These are phyloP conservation scores for Mamestra brassicae DNA, from an alignment of 2,888 invertebrate species.

Conservation along the genomic window DNA sequence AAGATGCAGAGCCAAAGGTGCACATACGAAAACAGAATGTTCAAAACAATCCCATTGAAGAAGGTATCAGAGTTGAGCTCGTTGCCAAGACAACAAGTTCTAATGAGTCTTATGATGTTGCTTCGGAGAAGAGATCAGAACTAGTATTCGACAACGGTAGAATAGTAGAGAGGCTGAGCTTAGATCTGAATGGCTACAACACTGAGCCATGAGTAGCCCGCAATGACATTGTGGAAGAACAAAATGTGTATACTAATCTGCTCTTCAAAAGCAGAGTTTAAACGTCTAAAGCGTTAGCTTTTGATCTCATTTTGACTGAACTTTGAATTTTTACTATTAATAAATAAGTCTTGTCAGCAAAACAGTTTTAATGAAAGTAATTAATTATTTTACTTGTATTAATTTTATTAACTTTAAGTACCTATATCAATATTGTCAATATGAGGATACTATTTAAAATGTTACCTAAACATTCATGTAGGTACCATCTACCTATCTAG, in stretches of 20 bases:
- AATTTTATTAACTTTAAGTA: no score
- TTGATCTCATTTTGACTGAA: not conserved
- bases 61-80: constrained; percentile 1
- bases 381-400: not conserved
- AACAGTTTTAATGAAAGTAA: not conserved
- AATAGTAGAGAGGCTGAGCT: constrained; percentile 45
- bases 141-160: constrained; percentile 59
- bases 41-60: constrained; percentile 27
- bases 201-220: constrained; percentile 21
- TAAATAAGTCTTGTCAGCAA: not conserved
- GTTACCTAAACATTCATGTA: not conserved
- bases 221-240: constrained; percentile 7
- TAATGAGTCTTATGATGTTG: not conserved
- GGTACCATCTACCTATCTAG: not conserved
- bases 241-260: not conserved
- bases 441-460: not conserved
- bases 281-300: not conserved
- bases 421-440: not conserved
- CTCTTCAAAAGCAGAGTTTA: not conserved
- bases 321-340: not conserved
- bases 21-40: constrained; percentile 58
- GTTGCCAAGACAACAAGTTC: not conserved
- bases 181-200: constrained; percentile 14
- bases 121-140: constrained; percentile 20
- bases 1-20: constrained; percentile 73